Evolutionary conservation across 2,888 invertebrate genomes (phyloP).

Genomic region (Acanthosoma haemorrhoidale): DNA sequence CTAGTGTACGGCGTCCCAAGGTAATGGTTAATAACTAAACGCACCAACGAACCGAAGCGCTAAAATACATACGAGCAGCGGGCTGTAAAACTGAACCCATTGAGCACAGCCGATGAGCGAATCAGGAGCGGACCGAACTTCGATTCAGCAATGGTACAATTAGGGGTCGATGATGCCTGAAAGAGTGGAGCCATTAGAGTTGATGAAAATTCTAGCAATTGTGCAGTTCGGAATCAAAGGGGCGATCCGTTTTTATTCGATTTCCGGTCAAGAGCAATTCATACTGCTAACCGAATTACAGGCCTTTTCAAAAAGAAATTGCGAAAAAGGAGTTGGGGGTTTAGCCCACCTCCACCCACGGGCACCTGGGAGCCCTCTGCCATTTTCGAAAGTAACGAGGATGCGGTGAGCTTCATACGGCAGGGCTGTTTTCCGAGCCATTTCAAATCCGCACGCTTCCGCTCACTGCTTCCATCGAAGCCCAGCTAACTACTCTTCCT

Average conservation of each 20-base stretch:
- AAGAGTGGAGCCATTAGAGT: background rate
- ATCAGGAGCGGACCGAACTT: no score
- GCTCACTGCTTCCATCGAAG: background rate
- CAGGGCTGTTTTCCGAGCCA: background rate
- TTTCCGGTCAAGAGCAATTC: background rate
- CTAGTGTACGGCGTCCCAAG: no score
- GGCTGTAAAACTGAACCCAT: no score
- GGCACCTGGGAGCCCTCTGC: no score
- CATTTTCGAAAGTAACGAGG: background rate
- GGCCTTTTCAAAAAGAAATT: background rate
- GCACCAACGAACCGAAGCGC: no score
- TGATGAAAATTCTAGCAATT: constrained; percentile 8
- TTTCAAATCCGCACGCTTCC: constrained; percentile 6
- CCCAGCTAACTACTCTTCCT: background rate
- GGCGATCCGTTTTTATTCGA: background rate
- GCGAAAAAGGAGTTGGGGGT: constrained; percentile 1
- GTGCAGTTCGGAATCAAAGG: constrained; percentile 1
- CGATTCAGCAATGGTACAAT: background rate
- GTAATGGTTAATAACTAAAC: no score
- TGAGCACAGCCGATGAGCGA: no score
- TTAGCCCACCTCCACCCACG: background rate
- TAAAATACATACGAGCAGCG: no score
- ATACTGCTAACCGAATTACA: background rate
- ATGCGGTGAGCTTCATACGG: background rate
- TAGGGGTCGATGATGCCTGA: background rate